Conservation (phyloP, 2,888 invertebrate species). For the Ashinkailepas kermadecensis region DNA sequence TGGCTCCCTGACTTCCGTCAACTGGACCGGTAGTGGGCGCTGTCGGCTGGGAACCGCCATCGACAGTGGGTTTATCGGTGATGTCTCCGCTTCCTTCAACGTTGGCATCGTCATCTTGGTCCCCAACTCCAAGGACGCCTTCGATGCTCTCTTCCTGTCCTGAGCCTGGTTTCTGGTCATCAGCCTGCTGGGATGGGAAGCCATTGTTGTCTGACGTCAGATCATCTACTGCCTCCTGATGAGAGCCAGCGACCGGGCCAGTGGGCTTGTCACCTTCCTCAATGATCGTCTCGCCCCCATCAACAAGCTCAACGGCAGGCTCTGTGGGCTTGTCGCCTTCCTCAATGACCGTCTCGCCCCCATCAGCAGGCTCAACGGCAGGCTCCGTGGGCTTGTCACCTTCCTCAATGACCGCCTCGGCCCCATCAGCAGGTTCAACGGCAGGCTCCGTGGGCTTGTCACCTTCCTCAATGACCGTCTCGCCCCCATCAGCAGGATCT, state of each 20-base stretch:
- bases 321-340: constrained; percentile 19
- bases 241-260: not conserved
- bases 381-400: not conserved
- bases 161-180: not conserved
- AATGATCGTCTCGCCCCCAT: not conserved
- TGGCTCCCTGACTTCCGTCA: not conserved
- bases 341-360: not conserved
- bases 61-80: not conserved
- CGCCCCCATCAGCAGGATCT: not conserved
- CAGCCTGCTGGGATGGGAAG: not conserved
- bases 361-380: not conserved
- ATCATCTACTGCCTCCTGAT: not conserved
- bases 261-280: not conserved
- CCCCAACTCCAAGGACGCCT: not conserved
- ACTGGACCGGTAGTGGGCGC: not conserved
- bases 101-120: not conserved
- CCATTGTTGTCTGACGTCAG: not conserved
- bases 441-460: constrained; percentile 19
- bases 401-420: not conserved
- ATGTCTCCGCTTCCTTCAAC: not conserved
- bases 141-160: not conserved
- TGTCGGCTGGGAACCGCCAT: not conserved
- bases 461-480: not conserved
- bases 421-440: not conserved
- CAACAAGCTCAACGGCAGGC: not conserved